Percentiles rank a stretch among this genome's conserved stretches.
Evolutionary conservation across 2,888 invertebrate genomes (phyloP).

Genomic region (Acronicta alni): DNA sequence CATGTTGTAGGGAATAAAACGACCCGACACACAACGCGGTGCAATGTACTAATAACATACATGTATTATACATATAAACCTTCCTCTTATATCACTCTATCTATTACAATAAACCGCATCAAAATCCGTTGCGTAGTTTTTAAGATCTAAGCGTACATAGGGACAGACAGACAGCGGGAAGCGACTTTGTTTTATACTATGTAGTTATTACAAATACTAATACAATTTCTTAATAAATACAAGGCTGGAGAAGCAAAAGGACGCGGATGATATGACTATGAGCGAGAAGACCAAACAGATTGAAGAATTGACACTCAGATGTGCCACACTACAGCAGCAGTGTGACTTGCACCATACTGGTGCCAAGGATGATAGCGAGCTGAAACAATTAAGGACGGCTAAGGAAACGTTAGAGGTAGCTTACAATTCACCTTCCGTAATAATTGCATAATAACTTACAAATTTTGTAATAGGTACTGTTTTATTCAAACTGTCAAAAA

Average conservation of each 20-base stretch:
- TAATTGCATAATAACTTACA: neutral
- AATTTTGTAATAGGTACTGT: no score
- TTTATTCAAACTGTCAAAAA: no score
- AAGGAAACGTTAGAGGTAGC: conserved; percentile 73
- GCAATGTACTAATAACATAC: no score
- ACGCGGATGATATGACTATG: conserved; percentile 67
- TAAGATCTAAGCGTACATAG: no score
- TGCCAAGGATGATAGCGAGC: conserved; percentile 65
- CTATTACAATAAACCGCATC: no score
- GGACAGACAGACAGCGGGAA: no score
- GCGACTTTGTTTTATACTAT: no score
- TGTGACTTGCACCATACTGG: conserved; percentile 53
- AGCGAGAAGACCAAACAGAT: conserved; percentile 73
- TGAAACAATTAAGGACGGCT: conserved; percentile 64
- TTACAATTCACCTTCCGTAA: neutral
- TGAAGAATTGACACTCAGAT: conserved; percentile 72
- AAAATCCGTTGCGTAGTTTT: no score
- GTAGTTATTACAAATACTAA: neutral
- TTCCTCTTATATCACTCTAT: no score
- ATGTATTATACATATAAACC: no score
- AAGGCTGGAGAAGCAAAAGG: conserved; percentile 78
- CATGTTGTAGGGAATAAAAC: no score
- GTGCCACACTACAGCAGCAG: conserved; percentile 65
- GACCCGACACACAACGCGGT: no score
- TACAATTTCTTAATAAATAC: conserved; percentile 1